phyloP scores from a whole-genome alignment of 2,888 invertebrate species.

The Strigamia maritima region DNA sequence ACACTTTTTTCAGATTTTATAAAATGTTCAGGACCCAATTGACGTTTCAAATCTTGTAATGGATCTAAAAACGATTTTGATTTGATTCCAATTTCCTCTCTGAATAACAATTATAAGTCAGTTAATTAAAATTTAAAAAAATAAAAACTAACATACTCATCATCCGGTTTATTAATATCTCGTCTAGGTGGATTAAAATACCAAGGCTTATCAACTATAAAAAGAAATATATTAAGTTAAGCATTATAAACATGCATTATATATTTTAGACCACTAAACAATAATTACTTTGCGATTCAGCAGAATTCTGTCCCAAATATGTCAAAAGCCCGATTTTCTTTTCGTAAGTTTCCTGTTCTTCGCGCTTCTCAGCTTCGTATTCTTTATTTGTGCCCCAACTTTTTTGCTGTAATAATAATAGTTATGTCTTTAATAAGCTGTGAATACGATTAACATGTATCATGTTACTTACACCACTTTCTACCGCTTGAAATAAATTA shows the following conservation, averaged over 20 bases:
- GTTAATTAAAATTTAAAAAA: no score
- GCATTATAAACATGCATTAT: no score
- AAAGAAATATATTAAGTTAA: not conserved
- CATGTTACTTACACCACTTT: conserved; percentile 60
- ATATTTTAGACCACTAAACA: not conserved
- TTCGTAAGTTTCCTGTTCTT: conserved; percentile 92
- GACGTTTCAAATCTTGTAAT: conserved; percentile 64
- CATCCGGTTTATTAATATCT: not conserved
- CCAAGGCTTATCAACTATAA: conserved; percentile 21
- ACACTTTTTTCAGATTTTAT: not conserved
- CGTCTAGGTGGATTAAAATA: not conserved
- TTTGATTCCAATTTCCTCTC: conserved; percentile 64
- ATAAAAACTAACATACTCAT: not conserved
- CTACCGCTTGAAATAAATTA: conserved; percentile 82
- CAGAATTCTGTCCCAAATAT: conserved; percentile 77
- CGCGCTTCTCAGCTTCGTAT: conserved; percentile 82
- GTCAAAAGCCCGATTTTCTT: conserved; percentile 95
- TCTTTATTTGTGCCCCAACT: conserved; percentile 72
- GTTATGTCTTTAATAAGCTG: not conserved
- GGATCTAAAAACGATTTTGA: conserved; percentile 71
- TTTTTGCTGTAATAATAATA: conserved; percentile 50
- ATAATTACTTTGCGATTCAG: not conserved
- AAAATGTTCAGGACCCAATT: conserved; percentile 50
- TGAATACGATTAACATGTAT: not conserved
- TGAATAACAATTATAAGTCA: not conserved